phyloP scores from a whole-genome alignment of 1,140 invertebrate genomes.

The Zaprionus inermis region DNA sequence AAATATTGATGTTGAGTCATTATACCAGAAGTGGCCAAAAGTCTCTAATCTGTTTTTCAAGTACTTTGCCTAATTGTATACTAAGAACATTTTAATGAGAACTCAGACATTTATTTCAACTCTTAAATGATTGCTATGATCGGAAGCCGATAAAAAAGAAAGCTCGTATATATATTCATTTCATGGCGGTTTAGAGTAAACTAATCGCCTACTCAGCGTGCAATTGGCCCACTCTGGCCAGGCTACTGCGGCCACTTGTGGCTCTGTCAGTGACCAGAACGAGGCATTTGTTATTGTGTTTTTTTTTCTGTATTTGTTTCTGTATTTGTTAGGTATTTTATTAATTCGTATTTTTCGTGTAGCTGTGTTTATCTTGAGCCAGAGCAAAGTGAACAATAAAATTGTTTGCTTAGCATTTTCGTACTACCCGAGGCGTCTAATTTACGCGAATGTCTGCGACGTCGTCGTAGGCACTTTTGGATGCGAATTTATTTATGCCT shows the following conservation, averaged over 20 bases:
- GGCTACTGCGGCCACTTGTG: constrained; percentile 70
- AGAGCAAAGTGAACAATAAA: constrained; percentile 67
- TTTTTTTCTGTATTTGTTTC: background rate
- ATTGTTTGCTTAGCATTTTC: constrained; percentile 68
- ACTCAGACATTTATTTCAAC: constrained; percentile 52
- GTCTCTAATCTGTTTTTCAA: background rate
- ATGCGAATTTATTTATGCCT: constrained; percentile 33
- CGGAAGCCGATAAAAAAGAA: constrained; percentile 16
- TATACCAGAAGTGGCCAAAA: background rate
- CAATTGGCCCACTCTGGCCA: too few relatives aligned
- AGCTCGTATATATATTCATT: background rate
- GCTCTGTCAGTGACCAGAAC: constrained; percentile 27
- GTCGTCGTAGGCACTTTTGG: constrained; percentile 55
- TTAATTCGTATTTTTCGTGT: constrained; percentile 45
- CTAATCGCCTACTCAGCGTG: constrained; percentile 2
- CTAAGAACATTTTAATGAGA: background rate
- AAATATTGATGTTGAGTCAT: background rate
- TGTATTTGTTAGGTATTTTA: constrained; percentile 24
- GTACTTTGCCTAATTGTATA: background rate
- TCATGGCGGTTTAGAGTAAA: constrained; percentile 40
- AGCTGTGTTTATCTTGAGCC: constrained; percentile 39
- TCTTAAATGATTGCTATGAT: constrained; percentile 21
- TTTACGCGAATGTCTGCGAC: constrained; percentile 58
- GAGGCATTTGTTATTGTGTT: background rate
- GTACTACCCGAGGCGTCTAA: constrained; percentile 51